Conservation (phyloP, 2,888 invertebrate species). For the Tiliacea citrago region DNA sequence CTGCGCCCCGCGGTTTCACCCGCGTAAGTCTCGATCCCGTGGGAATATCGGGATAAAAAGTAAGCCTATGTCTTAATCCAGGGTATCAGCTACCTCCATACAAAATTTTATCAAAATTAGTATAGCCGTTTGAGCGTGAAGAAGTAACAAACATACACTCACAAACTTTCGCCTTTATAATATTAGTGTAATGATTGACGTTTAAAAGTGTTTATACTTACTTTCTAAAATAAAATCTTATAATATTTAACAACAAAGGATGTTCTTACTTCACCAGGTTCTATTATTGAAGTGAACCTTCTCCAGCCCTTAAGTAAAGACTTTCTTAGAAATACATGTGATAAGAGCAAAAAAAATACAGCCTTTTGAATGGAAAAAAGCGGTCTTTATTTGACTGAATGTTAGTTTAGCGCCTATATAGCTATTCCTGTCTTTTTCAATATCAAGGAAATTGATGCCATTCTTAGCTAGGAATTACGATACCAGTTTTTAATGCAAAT, state of each 20-base stretch:
- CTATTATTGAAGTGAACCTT: not conserved
- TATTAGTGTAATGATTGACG: no score
- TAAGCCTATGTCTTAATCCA: no score
- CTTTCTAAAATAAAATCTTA: not conserved
- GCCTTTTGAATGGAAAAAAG: slow-evolving; percentile 14
- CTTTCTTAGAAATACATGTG: not conserved
- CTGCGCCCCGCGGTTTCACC: no score
- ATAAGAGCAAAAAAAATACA: slow-evolving; percentile 1
- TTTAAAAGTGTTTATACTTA: no score
- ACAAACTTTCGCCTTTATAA: no score
- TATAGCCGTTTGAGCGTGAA: no score
- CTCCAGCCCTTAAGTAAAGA: not conserved
- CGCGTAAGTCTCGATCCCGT: no score
- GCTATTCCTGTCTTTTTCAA: slow-evolving; percentile 43
- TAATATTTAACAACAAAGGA: not conserved
- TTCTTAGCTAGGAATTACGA: slow-evolving; percentile 43
- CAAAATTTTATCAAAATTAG: no score
- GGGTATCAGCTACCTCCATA: no score
- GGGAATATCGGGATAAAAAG: no score
- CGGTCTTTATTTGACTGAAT: not conserved
- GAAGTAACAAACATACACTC: no score
- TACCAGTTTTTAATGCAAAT: slow-evolving; percentile 60
- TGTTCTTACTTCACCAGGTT: not conserved
- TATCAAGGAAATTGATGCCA: slow-evolving; percentile 51
- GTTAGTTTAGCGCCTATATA: slow-evolving; percentile 24